Evolutionary conservation across 2,888 invertebrate species (phyloP), one percentile per base, ranked within the genome.

Genomic region (Cybosia mesomella): DNA sequence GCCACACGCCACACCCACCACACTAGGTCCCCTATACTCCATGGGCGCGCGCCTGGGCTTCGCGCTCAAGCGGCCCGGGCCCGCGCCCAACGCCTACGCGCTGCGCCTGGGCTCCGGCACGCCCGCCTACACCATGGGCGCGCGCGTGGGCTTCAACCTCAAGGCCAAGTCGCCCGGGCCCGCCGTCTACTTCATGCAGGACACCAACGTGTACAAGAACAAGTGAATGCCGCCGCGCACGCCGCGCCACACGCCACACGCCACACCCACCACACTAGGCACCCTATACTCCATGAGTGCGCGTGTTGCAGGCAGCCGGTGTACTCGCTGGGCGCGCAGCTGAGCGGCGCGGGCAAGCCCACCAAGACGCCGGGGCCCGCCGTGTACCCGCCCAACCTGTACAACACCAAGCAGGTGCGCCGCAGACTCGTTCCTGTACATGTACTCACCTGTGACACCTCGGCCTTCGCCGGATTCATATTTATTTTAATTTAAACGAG

Each of bases 31-130:
- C 3, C 89, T 91, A 10, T 97, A 95, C 87, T 95, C 95, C 0
- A 95, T 97, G 85, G 93, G 95, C 55, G 89, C 91, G 32, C 92
- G 96, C 71, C 89, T 92, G 36, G 93, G 90, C 64, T 87, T 83
- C 80, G 74, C 95, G 87, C 81, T 92, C 86, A 69, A 92, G 95
- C 82, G 91, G 82, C 64, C 85, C 70, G 94, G 94, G 0, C 97
- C 97, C 0, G 97, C 96, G 24, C 96, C 97, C 34, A 96, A 96
- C 83, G 95, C 96, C 54, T 97, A 97, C 85, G 89, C 89, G 53
- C 76, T 92, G 66, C 87, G 84, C 9, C 15, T 87, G 70, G 95
- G 95, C 0, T 90, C 96, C n/a, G 96, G 95, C 72, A 81, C 89
- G 64, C 93, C 94, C 15, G 91, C 92, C 54, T 94, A 90, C 85